A percentile compares a stretch with the other conserved stretches of the same genome.
phyloP scores from a whole-genome alignment of 2,797 vertebrate species.

The Salarias fasciatus region DNA sequence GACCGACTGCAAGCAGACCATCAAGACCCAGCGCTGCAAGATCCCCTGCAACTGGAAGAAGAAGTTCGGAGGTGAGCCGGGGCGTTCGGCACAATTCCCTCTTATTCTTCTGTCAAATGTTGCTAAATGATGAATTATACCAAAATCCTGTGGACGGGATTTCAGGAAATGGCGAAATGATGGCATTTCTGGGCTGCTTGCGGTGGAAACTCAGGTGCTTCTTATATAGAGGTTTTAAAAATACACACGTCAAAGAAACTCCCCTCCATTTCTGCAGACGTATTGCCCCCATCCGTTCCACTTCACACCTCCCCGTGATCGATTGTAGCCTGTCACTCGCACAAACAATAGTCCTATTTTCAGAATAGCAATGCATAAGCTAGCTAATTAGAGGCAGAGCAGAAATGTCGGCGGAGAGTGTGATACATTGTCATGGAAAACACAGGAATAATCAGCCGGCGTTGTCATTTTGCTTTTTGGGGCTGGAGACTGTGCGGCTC shows the following conservation, averaged over 20 bases:
- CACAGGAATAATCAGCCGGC: slow-evolving; percentile 42
- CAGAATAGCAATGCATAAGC: slow-evolving; percentile 46
- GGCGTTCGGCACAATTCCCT: not conserved
- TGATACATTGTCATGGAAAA: slow-evolving; percentile 47
- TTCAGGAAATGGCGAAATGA: too few relatives aligned
- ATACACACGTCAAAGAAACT: not conserved
- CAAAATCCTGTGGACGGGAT: too few relatives aligned
- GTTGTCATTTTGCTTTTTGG: slow-evolving; percentile 51
- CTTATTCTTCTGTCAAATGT: too few relatives aligned
- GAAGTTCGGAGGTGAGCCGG: slow-evolving; percentile 91
- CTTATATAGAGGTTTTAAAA: not conserved
- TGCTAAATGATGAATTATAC: too few relatives aligned
- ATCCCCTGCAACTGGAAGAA: slow-evolving; percentile 99
- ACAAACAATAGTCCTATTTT: slow-evolving; percentile 46
- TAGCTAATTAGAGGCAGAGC: slow-evolving; percentile 56
- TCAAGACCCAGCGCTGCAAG: slow-evolving; percentile 98
- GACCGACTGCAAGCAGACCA: slow-evolving; percentile 94
- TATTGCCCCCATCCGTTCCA: slow-evolving; percentile 6
- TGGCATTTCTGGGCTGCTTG: too few relatives aligned
- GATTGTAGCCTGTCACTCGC: slow-evolving; percentile 38
- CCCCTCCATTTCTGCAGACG: not conserved
- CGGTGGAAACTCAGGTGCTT: too few relatives aligned
- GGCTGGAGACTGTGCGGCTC: slow-evolving; percentile 37
- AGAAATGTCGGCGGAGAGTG: slow-evolving; percentile 42
- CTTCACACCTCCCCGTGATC: slow-evolving; percentile 25